Base-by-base conservation (phyloP, 2,113 vertebrate species). In the Saccopteryx leptura region DNA sequence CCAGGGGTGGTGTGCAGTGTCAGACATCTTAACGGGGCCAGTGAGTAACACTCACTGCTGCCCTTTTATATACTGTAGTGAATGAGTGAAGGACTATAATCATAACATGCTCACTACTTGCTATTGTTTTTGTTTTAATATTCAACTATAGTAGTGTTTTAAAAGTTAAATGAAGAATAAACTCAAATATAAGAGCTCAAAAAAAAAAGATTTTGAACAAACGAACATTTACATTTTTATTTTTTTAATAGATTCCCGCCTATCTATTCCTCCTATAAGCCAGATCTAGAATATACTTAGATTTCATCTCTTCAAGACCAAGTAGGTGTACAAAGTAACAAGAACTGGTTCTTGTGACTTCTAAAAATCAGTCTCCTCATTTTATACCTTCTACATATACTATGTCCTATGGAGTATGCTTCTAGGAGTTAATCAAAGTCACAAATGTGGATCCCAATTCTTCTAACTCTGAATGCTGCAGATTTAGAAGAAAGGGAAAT, bases 401-500 rank as follows among this genome's bases (percentile, higher is more conserved):
- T 56, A 23, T 31, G 39, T 28, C 48, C 91, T 68, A 85, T 4
- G 52, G 15, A 18, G 14, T 8, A 18, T 8, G n/a, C 21, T 28
- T 23, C 18, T 84, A 7, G 24, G n/a, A 63, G 21, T 89, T 95
- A 90, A 92, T 0, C 85, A 18, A 90, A 94, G 90, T 89, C 63
- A 65, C 24, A 82, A 88, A 82, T 10, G 46, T 56, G 12, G 24
- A 65, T 56, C 23, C 66, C 46, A 74, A 28, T 18, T 74, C 79
- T 81, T n/a, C 54, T 33, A 95, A 91, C 31, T 33, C 12, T 63
- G 31, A 76, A 14, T 50, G 5, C 24, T 85, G 24, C 18, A 80
- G 56, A 65, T 48, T 33, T 69, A 68, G 89, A 87, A 54, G 21
- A 90, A 94, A 91, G 7, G n/a, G 50, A 95, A 94, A 91, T 68